Evolutionary conservation across 2,113 vertebrate species (phyloP), one percentile per base, ranked within the genome.

Genomic region (Petrocephalus zakoni): DNA sequence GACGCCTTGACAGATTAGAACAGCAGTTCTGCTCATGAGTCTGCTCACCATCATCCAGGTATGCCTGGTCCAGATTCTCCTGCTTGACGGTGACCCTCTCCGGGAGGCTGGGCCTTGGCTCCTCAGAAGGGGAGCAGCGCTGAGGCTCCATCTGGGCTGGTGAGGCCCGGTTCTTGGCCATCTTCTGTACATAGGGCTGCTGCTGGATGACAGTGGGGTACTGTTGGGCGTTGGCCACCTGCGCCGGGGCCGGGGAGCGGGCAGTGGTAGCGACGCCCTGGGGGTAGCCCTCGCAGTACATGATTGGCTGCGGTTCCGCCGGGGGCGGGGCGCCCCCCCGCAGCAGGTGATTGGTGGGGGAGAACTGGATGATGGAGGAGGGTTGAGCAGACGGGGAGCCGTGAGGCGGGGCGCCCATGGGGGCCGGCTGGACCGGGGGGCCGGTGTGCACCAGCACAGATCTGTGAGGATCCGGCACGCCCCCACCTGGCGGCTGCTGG

Each of bases 1-100:
- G n/a, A 68, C 1, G 10, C 10, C 10, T 3, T 9, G n/a, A 10
- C 72, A 75, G 34, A 75, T 42, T 7, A 19, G 72, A 10, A 75
- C 72, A 34, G 29, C 72, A 37, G 34, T n/a, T 29, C 25, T 13
- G 61, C 10, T 29, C 19, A 52, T 47, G 34, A 29, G 1, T 21
- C 47, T 91, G 93, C 96, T 95, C 93, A 99, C 98, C 98, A 8
- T 99, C 98, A 88, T 99, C 98, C 96, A 99, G 94, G 92, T 99
- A 99, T 19, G 97, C 97, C 95, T 99, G 98, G 94, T 99, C 98
- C 95, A 99, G 91, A 91, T 99, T 99, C 91, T 99, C 98, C 94
- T 99, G 97, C 86, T 99, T 99, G 81, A 99, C 95, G 0, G 97
- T 98, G 93, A 99, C 97, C 90, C 97, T 96, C 0, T 95, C 88